Evolutionary conservation across 2,113 vertebrate species (phyloP), one percentile per base, ranked within the genome.

Genomic region (Cavia aperea): DNA sequence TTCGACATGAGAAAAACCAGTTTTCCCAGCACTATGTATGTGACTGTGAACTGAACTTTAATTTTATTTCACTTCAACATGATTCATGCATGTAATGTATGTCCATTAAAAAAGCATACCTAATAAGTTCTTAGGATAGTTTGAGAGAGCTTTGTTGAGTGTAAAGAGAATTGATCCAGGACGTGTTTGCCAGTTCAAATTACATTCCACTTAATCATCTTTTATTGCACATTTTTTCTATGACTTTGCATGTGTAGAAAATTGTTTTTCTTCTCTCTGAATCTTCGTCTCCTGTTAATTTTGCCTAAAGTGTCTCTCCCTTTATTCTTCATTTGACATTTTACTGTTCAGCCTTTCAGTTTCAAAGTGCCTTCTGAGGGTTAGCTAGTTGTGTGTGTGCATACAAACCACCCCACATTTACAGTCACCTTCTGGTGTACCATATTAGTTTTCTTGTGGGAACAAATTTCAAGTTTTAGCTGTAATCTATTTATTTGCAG

Each of bases 131-230:
- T 63, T 81, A 58, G 3, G 4, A 13, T 33, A 51, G 73, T 51
- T 51, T 31, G 29, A 15, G 63, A 33, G 16, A 15, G 31, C 10
- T 43, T 78, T 90, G 62, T 23, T 68, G 60, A 65, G 19, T 31
- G 36, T 15, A 46, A 46, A 85, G n/a, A 75, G 86, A 90, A 90
- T 33, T 81, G 89, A 79, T 29, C 33, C 72, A 51, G 72, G 79
- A 70, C 12, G 18, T 21, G 18, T 18, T 33, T 72, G 39, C 58
- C 66, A 79, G 60, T n/a, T 56, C 39, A 85, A 3, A 39, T 63
- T 77, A 14, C 43, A 86, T 4, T 84, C 60, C 33, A 5, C n/a
- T 24, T 66, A 46, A 78, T 68, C 36, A 49, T 13, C 5, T 46
- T 75, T 70, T 77, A 63, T 93, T 83, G 63, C 8, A 21, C 7